Evolutionary conservation across 1,140 invertebrate genomes (phyloP).

Genomic region (Pogonomyrmex californicus): DNA sequence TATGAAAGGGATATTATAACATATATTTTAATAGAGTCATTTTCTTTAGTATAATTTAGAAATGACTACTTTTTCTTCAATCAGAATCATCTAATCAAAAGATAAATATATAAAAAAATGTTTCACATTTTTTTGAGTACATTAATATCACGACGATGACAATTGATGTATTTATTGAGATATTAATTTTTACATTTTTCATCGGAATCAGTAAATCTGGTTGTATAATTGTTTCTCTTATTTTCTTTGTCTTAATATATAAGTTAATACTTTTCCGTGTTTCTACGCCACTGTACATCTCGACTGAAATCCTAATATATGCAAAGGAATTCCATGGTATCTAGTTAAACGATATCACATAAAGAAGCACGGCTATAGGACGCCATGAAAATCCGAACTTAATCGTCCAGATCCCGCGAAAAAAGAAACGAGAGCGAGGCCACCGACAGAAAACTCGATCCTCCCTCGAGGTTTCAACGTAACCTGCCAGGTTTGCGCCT

Average conservation of each 20-base stretch:
- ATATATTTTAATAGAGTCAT: no score
- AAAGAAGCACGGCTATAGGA: constrained; percentile 47
- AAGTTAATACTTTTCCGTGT: constrained; percentile 23
- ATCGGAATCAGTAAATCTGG: background rate
- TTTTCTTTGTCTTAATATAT: background rate
- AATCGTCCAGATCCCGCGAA: constrained; percentile 56
- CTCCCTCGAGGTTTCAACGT: constrained; percentile 35
- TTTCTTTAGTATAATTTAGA: no score
- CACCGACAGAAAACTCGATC: constrained; percentile 61
- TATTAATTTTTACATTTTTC: no score
- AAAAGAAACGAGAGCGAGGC: constrained; percentile 66
- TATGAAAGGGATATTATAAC: no score
- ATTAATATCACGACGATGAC: no score
- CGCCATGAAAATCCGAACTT: constrained; percentile 64
- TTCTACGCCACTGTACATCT: constrained; percentile 36
- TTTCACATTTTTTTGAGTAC: no score
- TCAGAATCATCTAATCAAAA: no score
- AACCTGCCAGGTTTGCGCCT: constrained; percentile 37
- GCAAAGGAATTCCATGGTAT: constrained; percentile 61
- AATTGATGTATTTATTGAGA: no score
- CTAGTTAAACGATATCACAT: constrained; percentile 65
- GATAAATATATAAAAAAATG: no score
- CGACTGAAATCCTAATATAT: constrained; percentile 56
- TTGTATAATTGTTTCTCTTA: background rate
- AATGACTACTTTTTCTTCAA: no score